phyloP scores from a whole-genome alignment of 2,797 vertebrate genomes.

The Eulemur mongoz region DNA sequence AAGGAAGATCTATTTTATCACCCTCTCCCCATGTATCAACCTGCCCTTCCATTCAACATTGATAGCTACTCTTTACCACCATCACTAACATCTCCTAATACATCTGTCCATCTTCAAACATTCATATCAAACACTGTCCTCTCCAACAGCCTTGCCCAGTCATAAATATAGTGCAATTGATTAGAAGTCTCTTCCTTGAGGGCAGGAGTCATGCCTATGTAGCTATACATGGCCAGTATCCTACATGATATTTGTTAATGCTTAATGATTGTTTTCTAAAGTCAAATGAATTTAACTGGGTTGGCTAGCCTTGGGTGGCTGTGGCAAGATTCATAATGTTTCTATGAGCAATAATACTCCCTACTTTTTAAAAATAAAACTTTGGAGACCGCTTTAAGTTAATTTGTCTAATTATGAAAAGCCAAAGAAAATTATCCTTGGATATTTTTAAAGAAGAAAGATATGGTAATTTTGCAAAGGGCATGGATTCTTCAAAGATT shows the following conservation, averaged over 20 bases:
- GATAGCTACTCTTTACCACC: not conserved
- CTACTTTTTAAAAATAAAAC: conserved; percentile 42
- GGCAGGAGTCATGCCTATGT: not conserved
- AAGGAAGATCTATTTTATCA: not conserved
- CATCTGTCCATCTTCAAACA: not conserved
- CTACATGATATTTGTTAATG: not conserved
- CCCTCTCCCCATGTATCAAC: not conserved
- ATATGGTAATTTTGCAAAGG: conserved; percentile 68
- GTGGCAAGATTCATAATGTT: not conserved
- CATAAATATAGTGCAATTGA: not conserved
- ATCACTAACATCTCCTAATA: not conserved
- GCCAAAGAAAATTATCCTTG: conserved; percentile 53
- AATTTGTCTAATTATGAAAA: conserved; percentile 58
- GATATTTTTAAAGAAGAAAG: conserved; percentile 59
- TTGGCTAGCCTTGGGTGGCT: not conserved
- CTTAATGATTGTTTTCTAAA: conserved; percentile 24
- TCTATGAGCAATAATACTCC: conserved; percentile 10
- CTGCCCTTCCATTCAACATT: not conserved
- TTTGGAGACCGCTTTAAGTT: conserved; percentile 34
- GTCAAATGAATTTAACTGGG: conserved; percentile 32
- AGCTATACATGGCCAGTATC: not conserved
- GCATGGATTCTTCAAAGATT: conserved; percentile 63
- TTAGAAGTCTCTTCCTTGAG: not conserved
- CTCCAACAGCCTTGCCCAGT: not conserved
- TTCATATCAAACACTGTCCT: not conserved